Evolutionary conservation across 2,888 invertebrate species (phyloP), one percentile per base, ranked within the genome.

Genomic region (Mythimna albipuncta): DNA sequence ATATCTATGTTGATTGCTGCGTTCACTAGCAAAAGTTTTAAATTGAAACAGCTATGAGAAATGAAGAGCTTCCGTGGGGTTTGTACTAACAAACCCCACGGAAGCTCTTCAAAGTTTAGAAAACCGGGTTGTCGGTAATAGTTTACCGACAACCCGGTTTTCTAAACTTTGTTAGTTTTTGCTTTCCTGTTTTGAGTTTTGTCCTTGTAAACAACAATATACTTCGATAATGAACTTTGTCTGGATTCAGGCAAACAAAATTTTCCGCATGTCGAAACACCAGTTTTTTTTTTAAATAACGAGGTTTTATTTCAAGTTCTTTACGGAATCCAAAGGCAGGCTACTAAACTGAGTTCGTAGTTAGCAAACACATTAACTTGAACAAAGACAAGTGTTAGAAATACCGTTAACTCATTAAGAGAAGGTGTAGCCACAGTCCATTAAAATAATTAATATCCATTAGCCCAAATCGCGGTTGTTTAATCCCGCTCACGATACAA

Each of bases 371-470:
- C n/a, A n/a, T 11, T 19, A 58, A 38, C 38, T n/a, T 59, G n/a
- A n/a, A 38, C 11, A 38, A 38, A 59, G n/a, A n/a, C 11, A n/a
- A 35, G 32, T 11, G n/a, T n/a, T 38, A 21, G 9, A 5, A 68
- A 54, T 41, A 47, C 35, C 4, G 32, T n/a, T 41, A 44, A 64
- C 21, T 35, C 7, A 62, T 57, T 55, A 52, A 6, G 3, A 55
- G 61, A 67, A 50, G 26, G 26, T 67, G 16, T 26, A 58, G 58
- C 35, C n/a, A 19, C 19, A 10, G 6, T 57, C 26, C 19, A 65
- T 62, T 79, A n/a, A 50, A 19, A n/a, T 69, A 58, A 83, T 71
- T 64, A 69, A 75, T 75, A 64, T 64, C 47, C 61, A 72, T 81
- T 72, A 83, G 9, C 26, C 19, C 11, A 41, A 75, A 75, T 57